Evolutionary conservation across 2,113 vertebrate genomes (phyloP), one percentile per base, ranked within the genome.

Genomic region (Seriola dumerili): DNA sequence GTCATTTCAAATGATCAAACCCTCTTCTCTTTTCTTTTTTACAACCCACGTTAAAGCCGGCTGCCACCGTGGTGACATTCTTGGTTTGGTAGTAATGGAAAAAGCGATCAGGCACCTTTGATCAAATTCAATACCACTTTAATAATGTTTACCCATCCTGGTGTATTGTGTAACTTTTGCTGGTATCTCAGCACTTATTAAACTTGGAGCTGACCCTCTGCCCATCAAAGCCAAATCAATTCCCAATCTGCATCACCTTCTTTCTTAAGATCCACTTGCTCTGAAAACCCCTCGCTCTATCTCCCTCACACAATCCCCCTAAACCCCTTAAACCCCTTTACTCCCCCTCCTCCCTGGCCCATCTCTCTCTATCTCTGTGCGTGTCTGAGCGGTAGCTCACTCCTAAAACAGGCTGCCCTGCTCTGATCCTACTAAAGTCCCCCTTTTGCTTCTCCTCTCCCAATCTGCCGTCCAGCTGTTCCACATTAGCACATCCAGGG

Each of bases 401-500:
- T 89, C 66, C 72, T 81, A 62, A 87, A 80, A 78, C 77, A 83
- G 89, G 85, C 86, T 64, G 70, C 81, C 72, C 76, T 50, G 59
- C 88, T 73, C 89, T 90, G 85, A 94, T 94, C 93, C 90, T 36
- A 76, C 80, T 89, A 89, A 93, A 94, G 86, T 78, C 82, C 10
- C 76, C 80, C 86, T 21, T 85, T 88, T 76, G 66, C 86, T 38
- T 88, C 84, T 76, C 78, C 76, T 85, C 78, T 85, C 84, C 88
- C 80, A 85, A 89, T 91, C 81, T 89, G 90, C 67, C 0, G 32
- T 89, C 90, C 94, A 95, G 94, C 93, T 95, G 95, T 93, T 95
- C 89, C 78, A 89, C 92, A 94, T 96, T 95, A 96, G 85, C 91
- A 91, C 88, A 86, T 94, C 85, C 85, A 90, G 76, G 92, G 80